Evolutionary conservation across 2,797 vertebrate genomes (phyloP).

Genomic region (Simalia tracyae): DNA sequence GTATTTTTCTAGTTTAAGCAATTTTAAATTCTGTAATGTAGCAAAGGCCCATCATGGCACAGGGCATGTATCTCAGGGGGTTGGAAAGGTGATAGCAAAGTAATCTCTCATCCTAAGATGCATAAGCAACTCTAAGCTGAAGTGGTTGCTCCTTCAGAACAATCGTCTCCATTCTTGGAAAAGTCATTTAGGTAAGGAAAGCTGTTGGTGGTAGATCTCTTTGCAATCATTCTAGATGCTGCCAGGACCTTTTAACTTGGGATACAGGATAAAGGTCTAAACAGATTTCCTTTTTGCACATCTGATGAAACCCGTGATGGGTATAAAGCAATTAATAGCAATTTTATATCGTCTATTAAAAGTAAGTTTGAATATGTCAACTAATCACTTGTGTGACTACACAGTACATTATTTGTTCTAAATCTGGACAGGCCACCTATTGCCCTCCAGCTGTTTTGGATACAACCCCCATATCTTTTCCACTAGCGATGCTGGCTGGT

Average conservation of each 20-base stretch:
- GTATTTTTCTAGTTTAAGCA: conserved; percentile 19
- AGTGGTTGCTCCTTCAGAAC: conserved; percentile 3
- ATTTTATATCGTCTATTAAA: background rate
- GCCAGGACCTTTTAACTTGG: background rate
- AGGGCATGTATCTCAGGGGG: background rate
- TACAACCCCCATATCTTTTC: background rate
- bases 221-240: conserved; percentile 4
- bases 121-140: background rate
- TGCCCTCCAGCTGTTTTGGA: background rate
- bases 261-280: background rate
- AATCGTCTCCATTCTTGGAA: conserved; percentile 1
- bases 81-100: conserved; percentile 36
- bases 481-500: background rate
- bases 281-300: background rate
- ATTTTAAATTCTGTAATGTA: conserved; percentile 15
- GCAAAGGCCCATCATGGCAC: background rate
- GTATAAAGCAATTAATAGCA: background rate
- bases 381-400: conserved; percentile 32
- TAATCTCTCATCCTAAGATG: background rate
- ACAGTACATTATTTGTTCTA: conserved; percentile 6
- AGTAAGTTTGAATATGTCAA: background rate
- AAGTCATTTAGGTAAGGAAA: background rate
- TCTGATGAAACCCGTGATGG: background rate
- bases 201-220: conserved; percentile 9
- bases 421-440: background rate